Percentiles rank a stretch among this genome's conserved stretches.
These are phyloP conservation scores for Ridgeia piscesae DNA, from an alignment of 1,140 invertebrate genomes.

Conservation along the genomic window DNA sequence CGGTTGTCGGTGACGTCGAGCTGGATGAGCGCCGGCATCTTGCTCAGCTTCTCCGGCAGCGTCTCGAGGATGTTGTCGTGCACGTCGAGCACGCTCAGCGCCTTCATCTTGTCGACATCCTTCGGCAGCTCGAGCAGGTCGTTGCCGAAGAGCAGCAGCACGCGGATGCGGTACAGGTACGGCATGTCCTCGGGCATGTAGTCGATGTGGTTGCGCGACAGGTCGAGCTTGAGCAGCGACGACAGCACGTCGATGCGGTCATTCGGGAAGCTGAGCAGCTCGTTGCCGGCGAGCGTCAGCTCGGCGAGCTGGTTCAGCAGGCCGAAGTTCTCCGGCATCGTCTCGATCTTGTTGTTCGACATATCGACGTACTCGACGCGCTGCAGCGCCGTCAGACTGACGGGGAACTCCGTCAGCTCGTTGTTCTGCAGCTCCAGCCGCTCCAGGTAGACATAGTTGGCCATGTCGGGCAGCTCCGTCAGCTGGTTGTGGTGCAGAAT, in stretches of 20 bases:
- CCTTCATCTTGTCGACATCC: constrained; percentile 44
- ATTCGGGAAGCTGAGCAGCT: constrained; percentile 47
- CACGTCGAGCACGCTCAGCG: constrained; percentile 43
- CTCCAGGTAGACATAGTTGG: constrained; percentile 31
- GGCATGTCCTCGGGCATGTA: constrained; percentile 50
- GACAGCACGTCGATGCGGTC: constrained; percentile 52
- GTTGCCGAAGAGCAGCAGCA: constrained; percentile 31
- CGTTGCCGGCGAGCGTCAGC: constrained; percentile 42
- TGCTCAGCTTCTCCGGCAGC: constrained; percentile 51
- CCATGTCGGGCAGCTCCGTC: neutral
- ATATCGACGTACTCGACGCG: constrained; percentile 44
- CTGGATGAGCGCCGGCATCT: constrained; percentile 42
- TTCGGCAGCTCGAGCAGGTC: constrained; percentile 43
- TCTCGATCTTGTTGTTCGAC: constrained; percentile 33
- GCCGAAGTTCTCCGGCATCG: constrained; percentile 27
- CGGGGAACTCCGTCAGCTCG: constrained; percentile 39
- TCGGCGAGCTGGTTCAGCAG: constrained; percentile 8
- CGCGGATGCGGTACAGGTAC: constrained; percentile 46
- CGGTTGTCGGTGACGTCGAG: constrained; percentile 52
- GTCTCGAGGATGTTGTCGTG: constrained; percentile 48
- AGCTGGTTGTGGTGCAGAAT: constrained; percentile 23
- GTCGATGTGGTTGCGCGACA: constrained; percentile 52
- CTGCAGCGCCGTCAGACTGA: constrained; percentile 40
- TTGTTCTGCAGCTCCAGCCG: constrained; percentile 39
- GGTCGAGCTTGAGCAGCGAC: constrained; percentile 44